A percentile compares a stretch with the other conserved stretches of the same genome.
Evolutionary conservation across 1,140 invertebrate species (phyloP).

Genomic region (Contarinia nasturtii): DNA sequence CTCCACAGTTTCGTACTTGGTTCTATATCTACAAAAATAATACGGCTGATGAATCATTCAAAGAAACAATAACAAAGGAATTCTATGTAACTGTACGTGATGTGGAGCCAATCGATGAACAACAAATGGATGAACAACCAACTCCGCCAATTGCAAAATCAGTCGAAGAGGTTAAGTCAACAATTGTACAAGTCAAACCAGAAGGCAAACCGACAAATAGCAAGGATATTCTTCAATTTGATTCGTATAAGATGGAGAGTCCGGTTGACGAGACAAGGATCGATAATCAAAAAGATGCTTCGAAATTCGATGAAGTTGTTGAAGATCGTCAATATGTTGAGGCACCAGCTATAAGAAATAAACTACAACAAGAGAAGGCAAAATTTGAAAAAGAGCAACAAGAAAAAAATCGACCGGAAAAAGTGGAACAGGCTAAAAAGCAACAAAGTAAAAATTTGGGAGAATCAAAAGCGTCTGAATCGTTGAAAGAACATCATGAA

Average conservation of each 20-base stretch:
- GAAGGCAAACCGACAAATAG: constrained; percentile 14
- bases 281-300: constrained; percentile 18
- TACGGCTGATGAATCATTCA: constrained; percentile 34
- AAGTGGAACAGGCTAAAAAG: too few species aligned
- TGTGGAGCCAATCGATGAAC: constrained; percentile 24
- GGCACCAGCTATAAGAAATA: constrained; percentile 20
- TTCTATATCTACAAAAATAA: constrained; percentile 43
- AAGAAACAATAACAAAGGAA: constrained; percentile 31
- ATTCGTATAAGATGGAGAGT: constrained; percentile 9
- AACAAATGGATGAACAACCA: constrained; percentile 9
- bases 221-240: constrained; percentile 21
- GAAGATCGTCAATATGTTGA: constrained; percentile 24
- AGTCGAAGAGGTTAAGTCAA: neutral
- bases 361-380: constrained; percentile 11
- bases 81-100: constrained; percentile 38
- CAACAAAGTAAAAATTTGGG: too few species aligned
- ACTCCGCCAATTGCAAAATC: neutral
- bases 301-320: constrained; percentile 21
- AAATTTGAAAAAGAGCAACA: neutral
- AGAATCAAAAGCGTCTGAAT: too few species aligned
- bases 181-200: neutral
- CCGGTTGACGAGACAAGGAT: constrained; percentile 5
- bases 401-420: too few species aligned
- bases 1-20: constrained; percentile 39
- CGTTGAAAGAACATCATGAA: too few species aligned